Evolutionary conservation across 2,888 invertebrate genomes (phyloP).

Genomic region (Glyphotaelius pellucidus): DNA sequence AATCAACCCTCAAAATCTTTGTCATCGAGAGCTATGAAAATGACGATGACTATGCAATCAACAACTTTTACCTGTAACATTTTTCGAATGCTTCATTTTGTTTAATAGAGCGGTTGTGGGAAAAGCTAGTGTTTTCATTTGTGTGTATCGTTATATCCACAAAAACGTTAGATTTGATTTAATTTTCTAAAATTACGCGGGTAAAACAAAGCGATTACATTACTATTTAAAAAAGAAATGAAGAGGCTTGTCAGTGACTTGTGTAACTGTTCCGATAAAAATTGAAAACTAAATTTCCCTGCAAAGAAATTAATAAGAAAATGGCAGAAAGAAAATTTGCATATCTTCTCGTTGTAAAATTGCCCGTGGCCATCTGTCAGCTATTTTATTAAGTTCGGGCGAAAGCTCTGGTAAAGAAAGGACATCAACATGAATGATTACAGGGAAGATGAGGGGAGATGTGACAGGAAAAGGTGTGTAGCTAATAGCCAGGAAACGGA

Average conservation of each 20-base stretch:
- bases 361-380: constrained; percentile 10
- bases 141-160: no score
- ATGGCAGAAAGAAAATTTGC: constrained; percentile 2
- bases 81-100: no score
- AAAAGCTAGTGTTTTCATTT: no score
- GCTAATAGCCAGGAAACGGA: background rate
- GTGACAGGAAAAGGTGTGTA: background rate
- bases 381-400: constrained; percentile 27
- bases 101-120: no score
- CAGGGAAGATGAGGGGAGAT: constrained; percentile 26
- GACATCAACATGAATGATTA: constrained; percentile 48
- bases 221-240: background rate
- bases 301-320: background rate
- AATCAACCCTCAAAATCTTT: no score
- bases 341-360: constrained; percentile 20
- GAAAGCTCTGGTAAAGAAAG: background rate
- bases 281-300: background rate
- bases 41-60: no score
- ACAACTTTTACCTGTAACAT: no score
- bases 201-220: no score
- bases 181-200: no score
- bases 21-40: no score
- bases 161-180: no score
- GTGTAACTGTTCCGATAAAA: background rate
- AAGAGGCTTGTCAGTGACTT: background rate